Percentiles rank a stretch among this genome's conserved stretches.
Conservation (phyloP, 2,113 vertebrate species). For the Corynorhinus townsendii region DNA sequence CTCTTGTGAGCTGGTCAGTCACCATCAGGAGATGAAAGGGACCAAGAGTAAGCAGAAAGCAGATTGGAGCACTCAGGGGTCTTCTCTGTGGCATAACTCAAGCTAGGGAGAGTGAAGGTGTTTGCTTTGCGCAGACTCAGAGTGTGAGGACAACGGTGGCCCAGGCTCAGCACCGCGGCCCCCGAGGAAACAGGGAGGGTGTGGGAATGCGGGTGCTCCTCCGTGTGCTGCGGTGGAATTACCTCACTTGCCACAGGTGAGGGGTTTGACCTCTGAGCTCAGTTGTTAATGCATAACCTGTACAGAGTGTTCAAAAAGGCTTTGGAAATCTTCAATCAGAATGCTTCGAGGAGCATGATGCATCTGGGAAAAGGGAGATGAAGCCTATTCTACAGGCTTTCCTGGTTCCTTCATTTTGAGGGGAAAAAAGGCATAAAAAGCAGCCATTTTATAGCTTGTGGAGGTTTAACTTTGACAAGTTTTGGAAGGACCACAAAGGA, state of each 20-base stretch:
- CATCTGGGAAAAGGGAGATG: neutral
- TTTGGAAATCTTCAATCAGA: constrained; percentile 12
- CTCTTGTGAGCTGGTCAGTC: neutral
- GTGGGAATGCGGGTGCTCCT: neutral
- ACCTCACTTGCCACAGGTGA: neutral
- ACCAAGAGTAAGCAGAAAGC: neutral
- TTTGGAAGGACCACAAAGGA: constrained; percentile 7
- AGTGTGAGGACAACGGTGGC: neutral
- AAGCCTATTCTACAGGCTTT: neutral
- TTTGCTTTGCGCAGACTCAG: neutral
- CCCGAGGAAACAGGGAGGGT: neutral
- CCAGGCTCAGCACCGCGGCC: neutral
- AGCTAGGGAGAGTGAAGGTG: neutral
- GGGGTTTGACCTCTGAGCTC: neutral
- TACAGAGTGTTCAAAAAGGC: neutral
- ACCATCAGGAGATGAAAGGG: neutral
- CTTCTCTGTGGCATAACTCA: neutral
- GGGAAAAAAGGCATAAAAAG: neutral
- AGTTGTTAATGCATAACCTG: neutral
- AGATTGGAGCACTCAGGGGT: too few species aligned
- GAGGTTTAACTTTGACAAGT: constrained; percentile 9
- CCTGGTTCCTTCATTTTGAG: neutral
- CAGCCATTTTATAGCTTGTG: neutral
- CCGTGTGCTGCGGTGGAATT: neutral
- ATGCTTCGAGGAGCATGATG: neutral